These are phyloP conservation scores for Platorchestia sp. DNA, from an alignment of 1,140 invertebrate species.

Conservation along the genomic window DNA sequence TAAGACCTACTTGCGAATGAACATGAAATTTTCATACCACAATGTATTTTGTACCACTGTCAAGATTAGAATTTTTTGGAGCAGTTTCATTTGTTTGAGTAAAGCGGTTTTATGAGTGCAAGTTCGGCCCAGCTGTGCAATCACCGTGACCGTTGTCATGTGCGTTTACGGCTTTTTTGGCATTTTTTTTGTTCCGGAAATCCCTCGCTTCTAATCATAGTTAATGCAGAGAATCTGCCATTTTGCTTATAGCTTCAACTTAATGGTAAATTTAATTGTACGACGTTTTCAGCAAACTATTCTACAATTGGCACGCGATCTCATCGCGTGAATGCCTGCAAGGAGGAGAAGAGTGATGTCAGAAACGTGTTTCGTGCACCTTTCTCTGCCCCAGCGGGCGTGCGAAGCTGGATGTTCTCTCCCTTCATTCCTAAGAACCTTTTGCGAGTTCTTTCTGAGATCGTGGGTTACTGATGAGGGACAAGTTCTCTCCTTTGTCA, in stretches of 20 bases:
- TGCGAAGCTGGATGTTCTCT: neutral
- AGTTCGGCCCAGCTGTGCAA: neutral
- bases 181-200: neutral
- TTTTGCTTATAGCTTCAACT: neutral
- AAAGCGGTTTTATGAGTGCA: neutral
- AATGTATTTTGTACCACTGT: neutral
- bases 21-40: neutral
- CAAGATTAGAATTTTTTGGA: neutral
- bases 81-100: neutral
- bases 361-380: constrained; percentile 39
- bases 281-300: neutral
- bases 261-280: neutral
- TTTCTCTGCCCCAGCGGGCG: constrained; percentile 48
- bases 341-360: constrained; percentile 2
- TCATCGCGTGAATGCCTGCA: constrained; percentile 11
- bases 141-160: neutral
- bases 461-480: constrained; percentile 49
- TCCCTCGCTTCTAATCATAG: neutral
- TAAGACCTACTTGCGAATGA: too few species aligned
- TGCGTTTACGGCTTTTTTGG: neutral
- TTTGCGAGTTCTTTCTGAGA: constrained; percentile 49
- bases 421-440: constrained; percentile 35
- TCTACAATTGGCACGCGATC: neutral
- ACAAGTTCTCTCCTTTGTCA: constrained; percentile 54
- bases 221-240: neutral